A percentile compares a stretch with the other conserved stretches of the same genome.
These are phyloP conservation scores for Tragelaphus strepsiceros DNA, from an alignment of 2,113 vertebrate genomes.

Conservation along the genomic window DNA sequence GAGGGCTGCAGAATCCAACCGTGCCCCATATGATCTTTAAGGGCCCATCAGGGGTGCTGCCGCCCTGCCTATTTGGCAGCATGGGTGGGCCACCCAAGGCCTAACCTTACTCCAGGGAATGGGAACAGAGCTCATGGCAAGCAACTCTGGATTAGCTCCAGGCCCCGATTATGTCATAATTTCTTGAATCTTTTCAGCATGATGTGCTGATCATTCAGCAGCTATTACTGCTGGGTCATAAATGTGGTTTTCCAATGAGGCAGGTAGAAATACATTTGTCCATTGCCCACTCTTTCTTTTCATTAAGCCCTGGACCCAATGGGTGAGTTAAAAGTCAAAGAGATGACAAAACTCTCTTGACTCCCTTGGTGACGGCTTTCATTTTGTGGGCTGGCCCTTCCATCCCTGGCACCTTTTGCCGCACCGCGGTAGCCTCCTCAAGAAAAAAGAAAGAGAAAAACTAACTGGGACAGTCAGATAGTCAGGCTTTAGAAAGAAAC, in stretches of 20 bases:
- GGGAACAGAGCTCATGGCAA: background rate
- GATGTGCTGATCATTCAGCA: background rate
- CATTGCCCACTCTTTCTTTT: background rate
- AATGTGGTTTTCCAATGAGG: background rate
- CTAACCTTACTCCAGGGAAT: background rate
- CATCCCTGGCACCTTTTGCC: background rate
- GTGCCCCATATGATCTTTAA: background rate
- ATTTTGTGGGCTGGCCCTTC: background rate
- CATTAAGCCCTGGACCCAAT: background rate
- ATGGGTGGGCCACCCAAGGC: background rate
- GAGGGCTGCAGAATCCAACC: background rate
- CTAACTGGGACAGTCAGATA: background rate
- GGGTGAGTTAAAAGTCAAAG: background rate
- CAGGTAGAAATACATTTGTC: background rate
- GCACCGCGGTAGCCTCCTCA: background rate
- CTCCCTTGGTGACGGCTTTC: background rate
- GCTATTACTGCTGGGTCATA: background rate
- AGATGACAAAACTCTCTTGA: background rate
- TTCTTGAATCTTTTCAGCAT: slow-evolving; percentile 24
- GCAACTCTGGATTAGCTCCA: background rate
- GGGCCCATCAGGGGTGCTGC: background rate
- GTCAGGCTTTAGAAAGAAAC: background rate
- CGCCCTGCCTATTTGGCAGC: background rate
- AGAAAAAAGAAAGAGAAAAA: slow-evolving; percentile 3
- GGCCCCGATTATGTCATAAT: background rate